These are phyloP conservation scores for Empis livida DNA, from an alignment of 2,888 invertebrate species.

Conservation along the genomic window DNA sequence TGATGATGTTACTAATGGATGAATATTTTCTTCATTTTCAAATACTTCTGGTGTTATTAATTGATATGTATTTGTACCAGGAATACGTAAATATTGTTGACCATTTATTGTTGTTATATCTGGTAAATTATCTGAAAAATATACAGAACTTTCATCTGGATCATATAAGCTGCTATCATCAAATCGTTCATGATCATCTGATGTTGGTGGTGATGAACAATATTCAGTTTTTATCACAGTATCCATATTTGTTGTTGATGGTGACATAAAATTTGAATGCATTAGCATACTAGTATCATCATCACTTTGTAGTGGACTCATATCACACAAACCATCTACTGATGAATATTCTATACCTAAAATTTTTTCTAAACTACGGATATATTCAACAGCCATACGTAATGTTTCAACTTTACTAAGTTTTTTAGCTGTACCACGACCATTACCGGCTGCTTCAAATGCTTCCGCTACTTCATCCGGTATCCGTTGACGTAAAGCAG, in stretches of 20 bases:
- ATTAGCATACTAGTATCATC: background rate
- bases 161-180: constrained; percentile 7
- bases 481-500: constrained; percentile 74
- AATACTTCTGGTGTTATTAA: constrained; percentile 45
- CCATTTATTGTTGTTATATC: constrained; percentile 35
- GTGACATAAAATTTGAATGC: background rate
- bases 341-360: constrained; percentile 45
- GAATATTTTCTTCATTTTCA: constrained; percentile 46
- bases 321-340: background rate
- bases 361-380: constrained; percentile 63
- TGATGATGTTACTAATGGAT: constrained; percentile 14
- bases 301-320: background rate
- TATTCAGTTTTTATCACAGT: constrained; percentile 25
- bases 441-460: constrained; percentile 46
- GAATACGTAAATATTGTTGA: constrained; percentile 46
- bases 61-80: constrained; percentile 49
- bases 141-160: constrained; percentile 8
- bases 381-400: constrained; percentile 83
- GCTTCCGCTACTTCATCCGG: constrained; percentile 67
- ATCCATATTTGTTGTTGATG: constrained; percentile 13
- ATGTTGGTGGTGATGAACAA: constrained; percentile 8
- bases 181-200: background rate
- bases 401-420: constrained; percentile 80
- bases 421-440: constrained; percentile 55
- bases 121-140: constrained; percentile 29